Conservation (phyloP, 2,797 vertebrate species). For the Jordanella pulchra region DNA sequence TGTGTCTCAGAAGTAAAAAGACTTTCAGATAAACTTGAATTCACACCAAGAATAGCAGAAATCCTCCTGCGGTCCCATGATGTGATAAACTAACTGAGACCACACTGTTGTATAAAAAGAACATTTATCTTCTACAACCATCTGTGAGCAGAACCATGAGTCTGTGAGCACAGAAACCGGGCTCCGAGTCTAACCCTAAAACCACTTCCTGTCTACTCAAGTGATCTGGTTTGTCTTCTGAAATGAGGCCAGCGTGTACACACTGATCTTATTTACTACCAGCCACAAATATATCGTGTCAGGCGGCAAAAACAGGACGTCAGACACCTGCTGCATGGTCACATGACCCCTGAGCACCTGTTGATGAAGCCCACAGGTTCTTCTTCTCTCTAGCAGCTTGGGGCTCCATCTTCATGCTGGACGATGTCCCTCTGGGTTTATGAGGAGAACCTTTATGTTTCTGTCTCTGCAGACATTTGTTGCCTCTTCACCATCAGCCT, state of each 20-base stretch:
- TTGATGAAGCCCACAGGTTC: not conserved
- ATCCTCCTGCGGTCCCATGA: conserved; percentile 3
- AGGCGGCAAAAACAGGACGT: not conserved
- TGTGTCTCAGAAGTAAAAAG: too few relatives aligned
- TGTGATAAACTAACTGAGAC: not conserved
- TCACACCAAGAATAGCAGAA: conserved; percentile 9
- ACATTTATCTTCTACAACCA: conserved; percentile 1
- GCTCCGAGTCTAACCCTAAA: conserved; percentile 66
- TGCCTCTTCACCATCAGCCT: not conserved
- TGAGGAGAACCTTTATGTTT: not conserved
- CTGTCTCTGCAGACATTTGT: not conserved
- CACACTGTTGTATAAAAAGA: not conserved
- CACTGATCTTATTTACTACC: conserved; percentile 17
- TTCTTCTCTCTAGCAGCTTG: not conserved
- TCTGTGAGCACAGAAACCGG: conserved; percentile 44
- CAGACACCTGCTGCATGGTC: not conserved
- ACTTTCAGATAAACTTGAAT: too few relatives aligned
- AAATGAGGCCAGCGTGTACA: conserved; percentile 58
- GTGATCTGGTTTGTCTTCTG: conserved; percentile 59
- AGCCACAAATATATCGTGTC: not conserved
- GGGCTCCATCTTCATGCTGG: not conserved
- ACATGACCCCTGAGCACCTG: conserved; percentile 8
- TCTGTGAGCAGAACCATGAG: not conserved
- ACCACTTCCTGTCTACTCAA: conserved; percentile 76
- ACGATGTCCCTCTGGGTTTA: not conserved